These are phyloP conservation scores for Diprion similis DNA, from an alignment of 1,140 invertebrate genomes.

Conservation along the genomic window DNA sequence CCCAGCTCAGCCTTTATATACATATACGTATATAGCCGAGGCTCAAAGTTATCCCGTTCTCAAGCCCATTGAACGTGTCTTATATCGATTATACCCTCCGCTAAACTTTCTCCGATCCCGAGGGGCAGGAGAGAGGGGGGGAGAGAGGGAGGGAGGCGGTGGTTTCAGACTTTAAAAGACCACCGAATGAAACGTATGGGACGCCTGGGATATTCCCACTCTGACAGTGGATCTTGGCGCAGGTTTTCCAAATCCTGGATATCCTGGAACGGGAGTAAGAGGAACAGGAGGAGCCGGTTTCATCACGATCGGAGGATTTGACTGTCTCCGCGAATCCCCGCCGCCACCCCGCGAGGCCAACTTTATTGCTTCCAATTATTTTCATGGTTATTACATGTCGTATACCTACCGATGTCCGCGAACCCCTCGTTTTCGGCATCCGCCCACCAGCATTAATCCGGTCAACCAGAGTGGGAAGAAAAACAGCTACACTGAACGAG, in stretches of 20 bases:
- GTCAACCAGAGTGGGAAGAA: too few relatives aligned
- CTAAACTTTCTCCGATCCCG: constrained; percentile 14
- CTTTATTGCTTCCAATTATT: constrained; percentile 5
- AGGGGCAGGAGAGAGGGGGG: too few relatives aligned
- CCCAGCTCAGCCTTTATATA: not conserved
- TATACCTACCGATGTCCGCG: too few relatives aligned
- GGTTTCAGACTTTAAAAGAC: constrained; percentile 26
- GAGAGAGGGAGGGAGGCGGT: not conserved
- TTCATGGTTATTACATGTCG: constrained; percentile 6
- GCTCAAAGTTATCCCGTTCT: too few relatives aligned
- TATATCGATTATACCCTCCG: constrained; percentile 4
- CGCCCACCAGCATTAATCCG: too few relatives aligned
- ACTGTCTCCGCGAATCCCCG: not conserved
- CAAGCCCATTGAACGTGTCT: not conserved
- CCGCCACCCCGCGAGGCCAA: not conserved
- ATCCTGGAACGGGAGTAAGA: too few relatives aligned
- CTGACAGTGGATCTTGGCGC: constrained; percentile 41
- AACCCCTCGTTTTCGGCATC: too few relatives aligned
- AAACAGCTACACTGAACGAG: too few relatives aligned
- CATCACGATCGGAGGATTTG: constrained; percentile 7
- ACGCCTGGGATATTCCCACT: constrained; percentile 40
- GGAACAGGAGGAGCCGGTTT: not conserved
- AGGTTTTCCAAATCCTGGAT: too few relatives aligned
- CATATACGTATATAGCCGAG: not conserved
- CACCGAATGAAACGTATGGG: constrained; percentile 41